phyloP scores from a whole-genome alignment of 2,797 vertebrate species.

The Synanceia verrucosa region DNA sequence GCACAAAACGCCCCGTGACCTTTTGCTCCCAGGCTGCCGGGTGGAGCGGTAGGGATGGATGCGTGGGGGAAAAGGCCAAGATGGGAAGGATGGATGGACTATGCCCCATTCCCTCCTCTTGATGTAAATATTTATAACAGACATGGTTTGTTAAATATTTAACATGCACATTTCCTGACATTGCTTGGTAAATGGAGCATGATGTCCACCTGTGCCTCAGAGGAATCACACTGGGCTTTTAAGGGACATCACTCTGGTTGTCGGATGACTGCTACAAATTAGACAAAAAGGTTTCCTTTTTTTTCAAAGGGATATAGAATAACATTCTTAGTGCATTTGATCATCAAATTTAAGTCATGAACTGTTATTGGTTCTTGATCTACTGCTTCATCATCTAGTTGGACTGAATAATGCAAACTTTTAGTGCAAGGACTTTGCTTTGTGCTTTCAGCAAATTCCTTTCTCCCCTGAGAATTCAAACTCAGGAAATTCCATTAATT shows the following conservation, averaged over 20 bases:
- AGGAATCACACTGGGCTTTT: not conserved
- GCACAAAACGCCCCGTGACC: constrained; percentile 30
- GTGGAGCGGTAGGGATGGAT: not conserved
- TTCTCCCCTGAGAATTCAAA: constrained; percentile 21
- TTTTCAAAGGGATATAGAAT: not conserved
- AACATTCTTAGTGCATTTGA: not conserved
- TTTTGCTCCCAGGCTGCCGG: constrained; percentile 48
- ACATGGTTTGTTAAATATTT: constrained; percentile 22
- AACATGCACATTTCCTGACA: not conserved
- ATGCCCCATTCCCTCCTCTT: not conserved
- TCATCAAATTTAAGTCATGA: not conserved
- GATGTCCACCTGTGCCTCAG: not conserved
- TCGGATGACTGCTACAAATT: no score
- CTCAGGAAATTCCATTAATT: constrained; percentile 32
- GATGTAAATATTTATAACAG: constrained; percentile 39
- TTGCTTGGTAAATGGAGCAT: not conserved
- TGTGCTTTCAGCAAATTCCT: constrained; percentile 19
- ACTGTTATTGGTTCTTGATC: not conserved
- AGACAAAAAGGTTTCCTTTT: not conserved
- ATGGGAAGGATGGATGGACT: not conserved
- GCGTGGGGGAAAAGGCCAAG: not conserved
- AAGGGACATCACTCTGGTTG: not conserved
- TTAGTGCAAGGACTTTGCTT: not conserved
- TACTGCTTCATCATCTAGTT: not conserved
- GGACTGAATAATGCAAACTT: not conserved